A percentile compares a stretch with the other conserved stretches of the same genome.
Evolutionary conservation across 2,888 invertebrate genomes (phyloP).

Genomic region (Tetragonisca angustula): DNA sequence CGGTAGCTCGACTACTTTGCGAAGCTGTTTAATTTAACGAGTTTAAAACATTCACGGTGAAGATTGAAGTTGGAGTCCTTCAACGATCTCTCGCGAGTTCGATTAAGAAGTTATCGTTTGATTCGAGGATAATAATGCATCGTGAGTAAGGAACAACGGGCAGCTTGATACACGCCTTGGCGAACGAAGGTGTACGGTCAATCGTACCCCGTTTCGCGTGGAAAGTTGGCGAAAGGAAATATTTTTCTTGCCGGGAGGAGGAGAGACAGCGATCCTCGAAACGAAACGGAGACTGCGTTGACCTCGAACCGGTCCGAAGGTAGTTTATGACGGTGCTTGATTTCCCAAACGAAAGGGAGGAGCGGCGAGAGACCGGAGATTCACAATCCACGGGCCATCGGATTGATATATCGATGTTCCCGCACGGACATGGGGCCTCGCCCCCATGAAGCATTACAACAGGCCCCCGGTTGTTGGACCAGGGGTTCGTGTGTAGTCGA

Average conservation of each 20-base stretch:
- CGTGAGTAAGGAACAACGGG: too few species aligned
- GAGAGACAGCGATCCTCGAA: neutral
- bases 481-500: slow-evolving; percentile 58
- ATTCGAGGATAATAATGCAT: neutral
- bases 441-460: slow-evolving; percentile 60
- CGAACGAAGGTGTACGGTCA: neutral
- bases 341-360: slow-evolving; percentile 62
- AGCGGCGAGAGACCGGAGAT: slow-evolving; percentile 52
- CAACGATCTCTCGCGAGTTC: too few species aligned
- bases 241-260: slow-evolving; percentile 14
- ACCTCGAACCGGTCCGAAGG: slow-evolving; percentile 56
- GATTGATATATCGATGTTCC: slow-evolving; percentile 66
- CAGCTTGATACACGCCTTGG: too few species aligned
- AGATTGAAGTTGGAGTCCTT: neutral
- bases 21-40: neutral
- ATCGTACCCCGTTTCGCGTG: neutral
- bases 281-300: slow-evolving; percentile 41
- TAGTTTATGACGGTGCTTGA: slow-evolving; percentile 64
- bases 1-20: neutral
- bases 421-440: slow-evolving; percentile 58
- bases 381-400: slow-evolving; percentile 56
- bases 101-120: too few species aligned
- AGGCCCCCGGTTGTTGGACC: slow-evolving; percentile 55
- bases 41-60: neutral
- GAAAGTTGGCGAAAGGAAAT: slow-evolving; percentile 11